These are phyloP conservation scores for Euura lappo DNA, from an alignment of 1,140 invertebrate genomes.

Conservation along the genomic window DNA sequence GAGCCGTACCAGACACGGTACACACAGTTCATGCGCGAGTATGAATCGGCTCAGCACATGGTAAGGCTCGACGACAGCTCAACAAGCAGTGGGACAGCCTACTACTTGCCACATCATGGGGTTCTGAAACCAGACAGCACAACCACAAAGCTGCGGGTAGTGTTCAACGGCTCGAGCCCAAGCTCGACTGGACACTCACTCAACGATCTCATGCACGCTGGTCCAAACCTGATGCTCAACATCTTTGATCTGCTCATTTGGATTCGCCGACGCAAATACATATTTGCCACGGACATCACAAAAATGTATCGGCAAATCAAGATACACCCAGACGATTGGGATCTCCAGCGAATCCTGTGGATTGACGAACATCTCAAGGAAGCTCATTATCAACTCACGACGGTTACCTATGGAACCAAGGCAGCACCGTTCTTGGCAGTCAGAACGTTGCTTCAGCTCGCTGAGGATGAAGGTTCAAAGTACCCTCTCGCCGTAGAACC, in stretches of 20 bases:
- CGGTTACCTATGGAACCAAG: too few relatives aligned
- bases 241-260: constrained; percentile 18
- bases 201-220: constrained; percentile 15
- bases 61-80: background rate
- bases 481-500: constrained; percentile 23
- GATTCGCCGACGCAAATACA: constrained; percentile 11
- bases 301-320: constrained; percentile 23
- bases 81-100: background rate
- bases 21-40: constrained; percentile 40
- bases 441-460: background rate
- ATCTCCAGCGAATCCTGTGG: constrained; percentile 37
- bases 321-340: constrained; percentile 9
- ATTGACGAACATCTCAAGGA: too few relatives aligned
- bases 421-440: too few relatives aligned
- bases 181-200: constrained; percentile 7
- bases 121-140: constrained; percentile 4
- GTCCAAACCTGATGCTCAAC: constrained; percentile 14
- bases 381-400: background rate
- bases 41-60: constrained; percentile 36
- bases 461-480: background rate
- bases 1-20: constrained; percentile 23
- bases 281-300: constrained; percentile 21
- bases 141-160: constrained; percentile 17
- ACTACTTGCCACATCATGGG: constrained; percentile 21
- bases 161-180: constrained; percentile 17